A percentile compares a stretch with the other conserved stretches of the same genome.
phyloP scores from a whole-genome alignment of 2,113 vertebrate species.

The Plecotus auritus region DNA sequence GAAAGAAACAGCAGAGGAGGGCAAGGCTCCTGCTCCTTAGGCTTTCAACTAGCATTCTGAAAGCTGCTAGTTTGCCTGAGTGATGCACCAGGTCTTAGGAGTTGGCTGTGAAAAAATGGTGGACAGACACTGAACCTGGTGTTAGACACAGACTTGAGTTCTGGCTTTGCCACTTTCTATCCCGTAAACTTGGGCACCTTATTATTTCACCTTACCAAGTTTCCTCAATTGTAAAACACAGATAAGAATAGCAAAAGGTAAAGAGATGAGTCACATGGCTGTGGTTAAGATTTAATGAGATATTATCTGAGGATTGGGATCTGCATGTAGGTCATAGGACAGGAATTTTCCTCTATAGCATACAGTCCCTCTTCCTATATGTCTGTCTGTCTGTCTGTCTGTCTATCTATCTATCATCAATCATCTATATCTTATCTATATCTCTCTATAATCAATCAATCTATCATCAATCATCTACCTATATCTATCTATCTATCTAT shows the following conservation, averaged over 20 bases:
- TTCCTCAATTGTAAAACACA: background rate
- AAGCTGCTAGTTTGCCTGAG: background rate
- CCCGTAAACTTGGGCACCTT: background rate
- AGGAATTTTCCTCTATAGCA: background rate
- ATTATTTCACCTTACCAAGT: background rate
- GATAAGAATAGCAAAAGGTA: background rate
- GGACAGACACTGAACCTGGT: background rate
- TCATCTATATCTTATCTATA: too few species aligned
- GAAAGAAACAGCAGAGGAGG: background rate
- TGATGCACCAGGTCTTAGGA: background rate
- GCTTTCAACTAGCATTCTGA: background rate
- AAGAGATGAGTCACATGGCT: background rate
- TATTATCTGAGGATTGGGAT: background rate
- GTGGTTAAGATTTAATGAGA: background rate
- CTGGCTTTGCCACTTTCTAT: background rate
- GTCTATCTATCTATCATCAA: too few species aligned
- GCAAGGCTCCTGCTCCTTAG: background rate
- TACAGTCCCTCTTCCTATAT: background rate
- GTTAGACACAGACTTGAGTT: background rate
- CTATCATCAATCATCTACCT: too few species aligned
- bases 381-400: background rate
- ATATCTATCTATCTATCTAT: background rate
- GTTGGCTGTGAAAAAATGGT: background rate
- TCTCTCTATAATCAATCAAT: too few species aligned
- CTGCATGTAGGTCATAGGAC: background rate